Base-by-base conservation (phyloP, 2,113 vertebrate genomes). In the Daboia siamensis region DNA sequence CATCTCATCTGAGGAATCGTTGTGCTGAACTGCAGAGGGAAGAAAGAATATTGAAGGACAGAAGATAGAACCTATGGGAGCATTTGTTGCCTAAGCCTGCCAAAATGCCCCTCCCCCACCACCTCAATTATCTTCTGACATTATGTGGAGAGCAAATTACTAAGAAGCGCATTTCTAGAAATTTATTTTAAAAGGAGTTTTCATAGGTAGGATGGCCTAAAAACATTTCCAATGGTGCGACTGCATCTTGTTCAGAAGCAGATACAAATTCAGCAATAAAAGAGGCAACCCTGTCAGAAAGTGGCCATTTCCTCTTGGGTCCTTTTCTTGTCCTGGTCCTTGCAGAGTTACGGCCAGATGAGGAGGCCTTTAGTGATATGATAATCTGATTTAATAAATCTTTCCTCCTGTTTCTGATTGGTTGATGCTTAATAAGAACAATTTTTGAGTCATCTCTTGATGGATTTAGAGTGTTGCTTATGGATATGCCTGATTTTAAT, bases 1-100 rank as follows among this genome's bases (percentile, higher is more conserved):
- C 93, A 97, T 94, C 92, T 97, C 97, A 90, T 97, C 97, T 12
- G 97, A 97, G 57, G 97, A 98, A 89, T 98, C 97, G 10, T 95
- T 95, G 1, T 95, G 96, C 91, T 96, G 96, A 90, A 93, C 88
- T 57, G 95, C 55, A 13, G 93, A 85, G 48, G 10, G 59, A 96
- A 59, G 80, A 52, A 52, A 86, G 11, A 46, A 48, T 1, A 20
- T 51, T 64, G 51, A 69, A 61, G 20, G 4, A 10, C 4, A 11
- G 46, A 39, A 57, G 39, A 13, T 39, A 0, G 21, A 1, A 5
- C 13, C 87, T 20, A 33, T 1, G 12, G 55, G 12, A 39, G 33
- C 74, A 21, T 80, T 80, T 21, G 74, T 44, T 80, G 33, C 74
- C 17, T 80, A 44, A 44, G 74, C 33, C 74, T 80, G 33, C 2